These are phyloP conservation scores for Coluber constrictor DNA, from an alignment of 2,797 vertebrate genomes.

Conservation along the genomic window DNA sequence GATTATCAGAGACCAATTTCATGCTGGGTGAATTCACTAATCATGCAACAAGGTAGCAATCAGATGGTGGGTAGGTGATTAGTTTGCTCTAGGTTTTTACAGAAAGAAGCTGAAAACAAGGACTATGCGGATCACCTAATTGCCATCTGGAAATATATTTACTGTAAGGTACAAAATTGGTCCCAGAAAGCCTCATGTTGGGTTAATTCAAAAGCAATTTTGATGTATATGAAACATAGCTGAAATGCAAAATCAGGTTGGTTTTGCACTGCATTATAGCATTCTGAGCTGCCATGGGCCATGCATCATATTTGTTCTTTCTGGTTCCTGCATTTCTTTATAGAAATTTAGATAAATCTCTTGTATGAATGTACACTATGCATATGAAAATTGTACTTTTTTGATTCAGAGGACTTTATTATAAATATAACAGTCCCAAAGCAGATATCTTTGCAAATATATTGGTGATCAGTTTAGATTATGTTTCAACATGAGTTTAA, in stretches of 20 bases:
- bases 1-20: slow-evolving; percentile 39
- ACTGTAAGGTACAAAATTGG: slow-evolving; percentile 8
- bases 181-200: not conserved
- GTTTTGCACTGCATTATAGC: not conserved
- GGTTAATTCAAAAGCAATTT: not conserved
- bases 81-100: slow-evolving; percentile 25
- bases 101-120: slow-evolving; percentile 16
- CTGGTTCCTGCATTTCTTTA: not conserved
- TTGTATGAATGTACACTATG: not conserved
- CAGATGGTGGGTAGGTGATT: slow-evolving; percentile 32
- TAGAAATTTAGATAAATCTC: not conserved
- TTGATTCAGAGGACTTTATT: not conserved
- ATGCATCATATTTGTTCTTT: not conserved
- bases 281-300: not conserved
- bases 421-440: slow-evolving; percentile 31
- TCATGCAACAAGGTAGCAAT: slow-evolving; percentile 42
- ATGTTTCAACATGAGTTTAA: slow-evolving; percentile 59
- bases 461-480: slow-evolving; percentile 56
- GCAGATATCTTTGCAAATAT: slow-evolving; percentile 40
- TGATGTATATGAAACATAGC: not conserved
- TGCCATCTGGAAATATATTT: slow-evolving; percentile 18
- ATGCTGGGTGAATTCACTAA: slow-evolving; percentile 42
- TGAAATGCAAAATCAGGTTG: not conserved
- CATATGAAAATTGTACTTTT: not conserved
- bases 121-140: slow-evolving; percentile 10